Evolutionary conservation across 1,140 invertebrate species (phyloP), one percentile per base, ranked within the genome.

Genomic region (Sesamia nonagrioides): DNA sequence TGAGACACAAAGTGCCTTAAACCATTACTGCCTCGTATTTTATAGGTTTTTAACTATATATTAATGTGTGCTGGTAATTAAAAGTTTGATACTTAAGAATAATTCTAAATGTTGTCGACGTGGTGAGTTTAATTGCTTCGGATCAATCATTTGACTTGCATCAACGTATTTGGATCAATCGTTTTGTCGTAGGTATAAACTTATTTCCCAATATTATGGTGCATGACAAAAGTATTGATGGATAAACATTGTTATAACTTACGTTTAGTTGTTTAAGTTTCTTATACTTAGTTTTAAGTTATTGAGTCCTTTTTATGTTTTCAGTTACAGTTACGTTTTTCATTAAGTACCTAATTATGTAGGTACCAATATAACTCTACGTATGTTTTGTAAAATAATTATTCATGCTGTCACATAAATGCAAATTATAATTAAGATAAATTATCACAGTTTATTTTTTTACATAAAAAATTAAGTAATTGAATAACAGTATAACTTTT

Each of bases 191-290:
- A n/a, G n/a, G 7, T 35, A 17, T 63, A 33, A 33, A 37, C 17
- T 63, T 63, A 56, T 56, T 35, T 63, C 60, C 42, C 45, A 48
- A 63, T 56, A 42, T 42, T 63, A 40, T 18, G 40, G 15, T 18
- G 60, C 60, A 40, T 63, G 60, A 63, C 37, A 63, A 56, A 56
- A 42, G 35, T 63, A 37, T 63, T 17, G n/a, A 40, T 63, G 37
- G 40, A 18, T 18, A 42, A 40, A 63, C 35, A 63, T 63, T 63
- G 37, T 63, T 63, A 61, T 61, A 17, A 63, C 17, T n/a, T n/a
- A n/a, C n/a, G 33, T 17, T 63, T 40, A 42, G 60, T 63, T 7
- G 1, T 63, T 63, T 63, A 63, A 42, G 17, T 63, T 63, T 40
- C n/a, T 40, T 40, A 9, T 63, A 17, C 6, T 63, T 63, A 40